These are phyloP conservation scores for Tokudaia tokunoshimensis DNA, from an alignment of 2,797 vertebrate genomes.

Conservation along the genomic window DNA sequence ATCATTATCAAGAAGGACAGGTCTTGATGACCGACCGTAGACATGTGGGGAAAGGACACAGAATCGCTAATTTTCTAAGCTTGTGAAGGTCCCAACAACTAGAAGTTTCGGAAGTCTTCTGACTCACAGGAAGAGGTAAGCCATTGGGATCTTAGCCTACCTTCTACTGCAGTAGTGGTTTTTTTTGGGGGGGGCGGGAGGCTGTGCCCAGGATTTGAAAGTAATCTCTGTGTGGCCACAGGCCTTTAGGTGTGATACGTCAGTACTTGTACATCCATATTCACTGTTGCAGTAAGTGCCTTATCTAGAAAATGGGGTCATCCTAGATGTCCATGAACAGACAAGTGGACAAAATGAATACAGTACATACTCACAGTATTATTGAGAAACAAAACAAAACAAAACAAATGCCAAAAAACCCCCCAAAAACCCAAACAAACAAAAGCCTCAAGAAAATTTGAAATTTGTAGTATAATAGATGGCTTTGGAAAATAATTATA, in stretches of 20 bases:
- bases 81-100: not conserved
- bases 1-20: not conserved
- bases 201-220: not conserved
- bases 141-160: not conserved
- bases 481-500: not conserved
- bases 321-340: not conserved
- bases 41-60: not conserved
- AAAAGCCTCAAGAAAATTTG: not conserved
- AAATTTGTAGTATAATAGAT: not conserved
- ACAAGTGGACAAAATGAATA: not conserved
- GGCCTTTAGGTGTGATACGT: not conserved
- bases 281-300: not conserved
- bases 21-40: not conserved
- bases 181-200: too few species aligned
- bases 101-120: constrained; percentile 20
- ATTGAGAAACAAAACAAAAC: not conserved
- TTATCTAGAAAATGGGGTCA: not conserved
- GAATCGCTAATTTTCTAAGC: not conserved
- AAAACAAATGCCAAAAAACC: not conserved
- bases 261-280: not conserved
- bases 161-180: not conserved
- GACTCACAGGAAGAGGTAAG: not conserved
- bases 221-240: constrained; percentile 4
- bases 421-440: not conserved
- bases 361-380: not conserved